phyloP scores from a whole-genome alignment of 2,888 invertebrate species.

The Brenthis ino region DNA sequence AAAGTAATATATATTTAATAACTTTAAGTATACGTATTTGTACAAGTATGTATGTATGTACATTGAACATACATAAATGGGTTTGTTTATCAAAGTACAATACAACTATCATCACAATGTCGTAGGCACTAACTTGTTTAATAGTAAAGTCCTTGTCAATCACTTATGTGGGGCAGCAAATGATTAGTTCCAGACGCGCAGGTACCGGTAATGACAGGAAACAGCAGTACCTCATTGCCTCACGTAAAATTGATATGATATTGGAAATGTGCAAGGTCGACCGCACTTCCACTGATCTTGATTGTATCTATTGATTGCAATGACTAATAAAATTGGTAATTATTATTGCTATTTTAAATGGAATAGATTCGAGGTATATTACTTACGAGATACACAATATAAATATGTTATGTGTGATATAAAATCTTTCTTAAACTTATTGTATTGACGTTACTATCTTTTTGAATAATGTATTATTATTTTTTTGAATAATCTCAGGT shows the following conservation, averaged over 20 bases:
- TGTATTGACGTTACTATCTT: too few relatives aligned
- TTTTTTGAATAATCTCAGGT: too few relatives aligned
- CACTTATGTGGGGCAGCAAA: slow-evolving; percentile 40
- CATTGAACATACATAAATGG: not conserved
- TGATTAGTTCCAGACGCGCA: slow-evolving; percentile 38
- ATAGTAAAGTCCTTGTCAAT: slow-evolving; percentile 33
- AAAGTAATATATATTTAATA: too few relatives aligned
- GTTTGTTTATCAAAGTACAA: not conserved
- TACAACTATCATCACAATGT: slow-evolving; percentile 9
- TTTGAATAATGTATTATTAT: too few relatives aligned
- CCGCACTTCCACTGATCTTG: slow-evolving; percentile 32
- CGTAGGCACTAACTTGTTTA: slow-evolving; percentile 6
- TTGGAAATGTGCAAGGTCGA: slow-evolving; percentile 39
- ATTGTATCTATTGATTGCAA: slow-evolving; percentile 27
- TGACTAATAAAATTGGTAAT: slow-evolving; percentile 11
- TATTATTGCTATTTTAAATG: slow-evolving; percentile 11
- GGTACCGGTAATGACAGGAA: slow-evolving; percentile 63
- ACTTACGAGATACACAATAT: too few relatives aligned
- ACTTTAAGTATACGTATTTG: too few relatives aligned
- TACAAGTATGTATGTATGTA: too few relatives aligned
- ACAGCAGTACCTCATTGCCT: slow-evolving; percentile 45
- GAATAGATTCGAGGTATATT: slow-evolving; percentile 2
- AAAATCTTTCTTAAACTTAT: too few relatives aligned
- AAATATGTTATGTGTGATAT: too few relatives aligned
- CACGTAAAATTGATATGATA: slow-evolving; percentile 58